Base-by-base conservation (phyloP, 1,140 invertebrate species). In the Aphidius gifuensis region DNA sequence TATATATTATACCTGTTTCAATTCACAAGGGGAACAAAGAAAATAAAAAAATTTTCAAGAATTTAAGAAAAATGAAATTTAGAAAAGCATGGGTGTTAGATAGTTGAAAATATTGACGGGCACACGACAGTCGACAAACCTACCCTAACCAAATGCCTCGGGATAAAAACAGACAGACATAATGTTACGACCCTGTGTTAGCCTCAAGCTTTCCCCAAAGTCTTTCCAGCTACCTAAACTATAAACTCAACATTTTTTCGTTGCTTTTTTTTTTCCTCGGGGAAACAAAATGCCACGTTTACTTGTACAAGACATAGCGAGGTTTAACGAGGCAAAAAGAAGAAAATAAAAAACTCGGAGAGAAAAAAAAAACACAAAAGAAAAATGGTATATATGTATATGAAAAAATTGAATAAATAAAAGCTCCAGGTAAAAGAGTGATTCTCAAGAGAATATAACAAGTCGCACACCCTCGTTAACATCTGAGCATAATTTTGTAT, bases 31-130 rank as follows among this genome's bases (percentile, higher is more conserved):
- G 58, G 40, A 46, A 44, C 55, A 48, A 46, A 32, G 64, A 61
- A 67, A 68, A 65, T 62, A 46, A 62, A 61, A 63, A 73, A 68
- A 68, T 3, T 32, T 32, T 32, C 4, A 32, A 32, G 4, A 32
- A 32, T 32, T 32, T 32, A 32, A 32, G 4, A 32, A 32, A 32
- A 32, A 32, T 32, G 23, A 32, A 32, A 32, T 32, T 32, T 2
- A 32, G 64, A 58, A 65, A 64, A 61, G 69, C 69, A 74, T 67
- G 62, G 55, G 67, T 60, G 61, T 60, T 61, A 58, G 66, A 61
- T 57, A 54, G 68, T 67, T 69, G 65, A 74, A 78, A 77, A 77
- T 75, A 75, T 76, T 78, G 73, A 76, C 75, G 62, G 44, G 64
- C 23, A 54, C 51, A 54, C 57, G 39, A 47, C n/a, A n/a, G n/a